Evolutionary conservation across 2,888 invertebrate genomes (phyloP).

Genomic region (Drosophila algonquin): DNA sequence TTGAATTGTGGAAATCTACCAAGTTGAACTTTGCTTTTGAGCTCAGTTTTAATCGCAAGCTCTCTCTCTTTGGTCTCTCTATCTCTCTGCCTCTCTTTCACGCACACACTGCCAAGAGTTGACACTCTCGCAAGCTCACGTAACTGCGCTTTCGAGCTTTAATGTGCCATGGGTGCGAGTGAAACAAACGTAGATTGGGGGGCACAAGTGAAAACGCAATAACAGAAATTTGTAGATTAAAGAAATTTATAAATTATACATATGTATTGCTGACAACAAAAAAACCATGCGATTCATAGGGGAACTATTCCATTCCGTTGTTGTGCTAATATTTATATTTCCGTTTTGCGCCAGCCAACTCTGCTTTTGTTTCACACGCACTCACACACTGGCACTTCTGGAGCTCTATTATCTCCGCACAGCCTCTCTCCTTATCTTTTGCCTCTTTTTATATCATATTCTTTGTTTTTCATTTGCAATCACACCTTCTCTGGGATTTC

Average conservation of each 20-base stretch:
- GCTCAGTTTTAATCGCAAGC: conserved; percentile 48
- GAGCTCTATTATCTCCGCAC: conserved; percentile 28
- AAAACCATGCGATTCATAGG: conserved; percentile 33
- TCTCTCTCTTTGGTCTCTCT: conserved; percentile 14
- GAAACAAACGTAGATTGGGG: conserved; percentile 52
- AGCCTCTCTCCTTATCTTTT: conserved; percentile 29
- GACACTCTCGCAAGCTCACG: conserved; percentile 45
- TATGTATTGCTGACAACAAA: conserved; percentile 37
- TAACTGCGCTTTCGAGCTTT: conserved; percentile 67
- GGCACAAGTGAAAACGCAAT: conserved; percentile 70
- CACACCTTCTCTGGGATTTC: not conserved
- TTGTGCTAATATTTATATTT: conserved; percentile 41
- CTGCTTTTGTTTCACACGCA: conserved; percentile 58
- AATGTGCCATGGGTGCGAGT: conserved; percentile 47
- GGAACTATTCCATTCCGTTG: conserved; percentile 31
- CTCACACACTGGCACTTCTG: conserved; percentile 16
- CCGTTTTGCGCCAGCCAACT: conserved; percentile 36
- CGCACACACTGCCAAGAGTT: conserved; percentile 35
- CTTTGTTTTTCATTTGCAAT: conserved; percentile 2
- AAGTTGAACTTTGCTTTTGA: conserved; percentile 68
- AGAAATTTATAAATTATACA: conserved; percentile 50
- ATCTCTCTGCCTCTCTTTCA: conserved; percentile 17
- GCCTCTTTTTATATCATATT: conserved; percentile 2
- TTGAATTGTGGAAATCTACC: conserved; percentile 55
- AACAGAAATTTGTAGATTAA: conserved; percentile 59